Conservation (phyloP, 2,888 invertebrate genomes). For the Heliconius ethilla region DNA sequence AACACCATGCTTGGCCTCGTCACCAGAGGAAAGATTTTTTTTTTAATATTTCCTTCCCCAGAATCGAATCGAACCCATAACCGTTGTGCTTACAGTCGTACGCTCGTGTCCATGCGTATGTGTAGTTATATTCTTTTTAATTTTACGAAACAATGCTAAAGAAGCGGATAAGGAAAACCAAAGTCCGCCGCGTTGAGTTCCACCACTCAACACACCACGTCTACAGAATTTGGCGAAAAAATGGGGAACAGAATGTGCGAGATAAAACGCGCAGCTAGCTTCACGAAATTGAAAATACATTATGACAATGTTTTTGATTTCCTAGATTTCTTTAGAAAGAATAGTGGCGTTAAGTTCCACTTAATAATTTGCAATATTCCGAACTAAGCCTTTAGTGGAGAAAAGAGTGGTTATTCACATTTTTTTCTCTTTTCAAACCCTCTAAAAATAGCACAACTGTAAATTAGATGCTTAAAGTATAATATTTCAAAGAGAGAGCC, state of each 20-base stretch:
- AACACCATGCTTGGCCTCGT: neutral
- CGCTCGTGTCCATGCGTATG: no score
- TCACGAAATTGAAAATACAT: no score
- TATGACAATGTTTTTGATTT: no score
- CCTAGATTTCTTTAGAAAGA: no score
- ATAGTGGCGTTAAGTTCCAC: neutral
- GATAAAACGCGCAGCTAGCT: neutral
- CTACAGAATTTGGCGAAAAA: no score
- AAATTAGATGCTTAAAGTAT: neutral
- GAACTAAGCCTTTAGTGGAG: neutral
- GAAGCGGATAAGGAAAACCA: no score
- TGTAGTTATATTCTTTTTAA: no score
- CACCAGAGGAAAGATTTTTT: neutral
- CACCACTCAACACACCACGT: no score
- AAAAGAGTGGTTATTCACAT: neutral
- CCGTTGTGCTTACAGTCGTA: no score
- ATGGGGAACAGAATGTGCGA: no score
- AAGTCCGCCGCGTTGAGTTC: no score
- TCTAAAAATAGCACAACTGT: neutral
- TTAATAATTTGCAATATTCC: neutral
- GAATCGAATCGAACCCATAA: neutral
- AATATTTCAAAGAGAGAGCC: constrained; percentile 15
- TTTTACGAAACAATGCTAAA: no score
- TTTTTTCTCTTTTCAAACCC: neutral
- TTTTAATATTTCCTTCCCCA: neutral